These are phyloP conservation scores for Drosophila santomea DNA, from an alignment of 1,140 invertebrate species.

Conservation along the genomic window DNA sequence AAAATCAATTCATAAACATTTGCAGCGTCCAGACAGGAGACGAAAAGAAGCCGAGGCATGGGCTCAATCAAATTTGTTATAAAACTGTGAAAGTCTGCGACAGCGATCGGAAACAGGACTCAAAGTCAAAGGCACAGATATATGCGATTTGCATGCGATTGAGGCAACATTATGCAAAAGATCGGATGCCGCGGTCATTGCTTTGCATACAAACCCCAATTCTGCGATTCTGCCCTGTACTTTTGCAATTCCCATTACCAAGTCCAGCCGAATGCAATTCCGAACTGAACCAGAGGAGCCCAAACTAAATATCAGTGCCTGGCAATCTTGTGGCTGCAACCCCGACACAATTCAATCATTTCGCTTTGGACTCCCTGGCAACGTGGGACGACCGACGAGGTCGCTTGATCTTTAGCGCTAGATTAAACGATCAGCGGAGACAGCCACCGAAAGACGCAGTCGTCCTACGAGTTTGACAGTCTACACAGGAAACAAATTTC, in stretches of 20 bases:
- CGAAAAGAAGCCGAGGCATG: conserved; percentile 18
- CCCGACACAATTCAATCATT: conserved; percentile 83
- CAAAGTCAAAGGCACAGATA: conserved; percentile 53
- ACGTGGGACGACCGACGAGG: conserved; percentile 52
- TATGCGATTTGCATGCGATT: conserved; percentile 69
- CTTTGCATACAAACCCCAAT: conserved; percentile 71
- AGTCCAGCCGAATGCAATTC: neutral
- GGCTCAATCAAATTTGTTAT: conserved; percentile 84
- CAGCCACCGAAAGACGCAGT: conserved; percentile 44
- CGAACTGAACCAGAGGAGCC: conserved; percentile 21
- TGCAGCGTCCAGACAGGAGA: conserved; percentile 73
- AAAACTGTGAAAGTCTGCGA: conserved; percentile 81
- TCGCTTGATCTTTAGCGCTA: conserved; percentile 80
- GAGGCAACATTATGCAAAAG: conserved; percentile 67
- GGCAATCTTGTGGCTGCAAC: conserved; percentile 44
- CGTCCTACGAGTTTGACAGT: conserved; percentile 31
- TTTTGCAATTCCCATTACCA: conserved; percentile 1
- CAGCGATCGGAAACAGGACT: conserved; percentile 81
- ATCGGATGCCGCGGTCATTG: conserved; percentile 29
- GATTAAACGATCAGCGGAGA: conserved; percentile 79
- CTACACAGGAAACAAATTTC: neutral
- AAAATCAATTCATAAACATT: conserved; percentile 84
- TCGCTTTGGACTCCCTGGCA: conserved; percentile 21
- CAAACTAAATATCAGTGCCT: conserved; percentile 52
- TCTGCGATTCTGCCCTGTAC: neutral